Conservation (phyloP, 2,113 vertebrate species). For the Microtus ochrogaster region DNA sequence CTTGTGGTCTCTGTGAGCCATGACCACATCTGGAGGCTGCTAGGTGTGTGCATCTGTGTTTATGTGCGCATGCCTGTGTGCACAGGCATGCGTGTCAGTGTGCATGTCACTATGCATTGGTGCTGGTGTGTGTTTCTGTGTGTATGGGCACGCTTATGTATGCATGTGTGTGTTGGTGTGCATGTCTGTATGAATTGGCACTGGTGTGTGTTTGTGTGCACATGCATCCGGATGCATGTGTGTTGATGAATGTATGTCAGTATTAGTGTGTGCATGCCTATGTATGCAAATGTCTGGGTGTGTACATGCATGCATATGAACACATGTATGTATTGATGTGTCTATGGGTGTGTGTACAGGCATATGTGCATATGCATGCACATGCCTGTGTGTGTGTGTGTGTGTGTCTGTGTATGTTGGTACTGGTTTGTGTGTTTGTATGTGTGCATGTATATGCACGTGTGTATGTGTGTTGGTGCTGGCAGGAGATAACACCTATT, state of each 20-base stretch:
- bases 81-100: not conserved
- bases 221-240: not conserved
- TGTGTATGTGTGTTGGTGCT: not conserved
- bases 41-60: not conserved
- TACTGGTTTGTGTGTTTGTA: not conserved
- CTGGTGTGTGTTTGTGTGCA: not conserved
- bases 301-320: not conserved
- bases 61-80: not conserved
- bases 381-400: not conserved
- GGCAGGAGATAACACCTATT: not conserved
- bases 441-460: not conserved
- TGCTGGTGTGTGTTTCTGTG: not conserved
- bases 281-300: not conserved
- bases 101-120: too few relatives aligned
- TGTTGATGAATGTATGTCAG: not conserved
- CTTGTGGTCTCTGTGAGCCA: not conserved
- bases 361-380: too few relatives aligned
- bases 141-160: not conserved
- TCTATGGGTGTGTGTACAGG: not conserved
- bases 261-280: not conserved
- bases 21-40: not conserved
- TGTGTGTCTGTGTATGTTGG: not conserved
- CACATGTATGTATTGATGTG: not conserved
- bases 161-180: not conserved
- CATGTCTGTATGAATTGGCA: not conserved